A percentile compares a stretch with the other conserved stretches of the same genome.
phyloP scores from a whole-genome alignment of 2,797 vertebrate genomes.

The Selene dorsalis region DNA sequence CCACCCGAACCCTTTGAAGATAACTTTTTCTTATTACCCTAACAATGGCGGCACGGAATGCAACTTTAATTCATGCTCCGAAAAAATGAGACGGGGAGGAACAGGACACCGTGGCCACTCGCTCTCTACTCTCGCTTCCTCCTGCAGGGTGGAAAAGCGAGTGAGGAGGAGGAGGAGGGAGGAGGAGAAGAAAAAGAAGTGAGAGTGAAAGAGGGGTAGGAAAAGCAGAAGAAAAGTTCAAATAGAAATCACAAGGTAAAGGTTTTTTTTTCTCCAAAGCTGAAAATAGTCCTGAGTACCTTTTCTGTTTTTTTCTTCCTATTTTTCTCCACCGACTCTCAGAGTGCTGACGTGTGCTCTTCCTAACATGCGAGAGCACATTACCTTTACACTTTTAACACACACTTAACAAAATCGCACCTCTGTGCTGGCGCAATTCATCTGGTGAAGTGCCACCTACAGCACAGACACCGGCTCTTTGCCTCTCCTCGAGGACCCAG shows the following conservation, averaged over 20 bases:
- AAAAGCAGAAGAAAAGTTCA: constrained; percentile 68
- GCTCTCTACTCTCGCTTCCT: constrained; percentile 58
- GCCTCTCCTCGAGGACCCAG: constrained; percentile 48
- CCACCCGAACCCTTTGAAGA: constrained; percentile 85
- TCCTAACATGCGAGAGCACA: constrained; percentile 39
- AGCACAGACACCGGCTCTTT: constrained; percentile 43
- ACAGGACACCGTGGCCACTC: constrained; percentile 54
- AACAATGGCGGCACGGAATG: constrained; percentile 84
- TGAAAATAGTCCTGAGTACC: constrained; percentile 64
- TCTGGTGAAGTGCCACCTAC: constrained; percentile 70
- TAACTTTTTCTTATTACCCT: constrained; percentile 88
- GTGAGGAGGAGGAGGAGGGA: constrained; percentile 11
- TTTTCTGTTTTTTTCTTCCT: constrained; percentile 44
- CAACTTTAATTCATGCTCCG: constrained; percentile 82
- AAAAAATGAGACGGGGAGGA: constrained; percentile 71
- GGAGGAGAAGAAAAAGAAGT: constrained; percentile 30
- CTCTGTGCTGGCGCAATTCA: constrained; percentile 63
- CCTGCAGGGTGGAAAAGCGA: constrained; percentile 66
- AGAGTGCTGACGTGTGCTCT: constrained; percentile 63
- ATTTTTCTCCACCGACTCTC: constrained; percentile 41
- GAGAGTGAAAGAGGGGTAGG: constrained; percentile 43
- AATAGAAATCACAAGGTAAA: constrained; percentile 73
- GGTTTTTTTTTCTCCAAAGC: constrained; percentile 50
- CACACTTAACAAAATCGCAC: constrained; percentile 59
- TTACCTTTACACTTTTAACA: constrained; percentile 57